Percentiles rank a stretch among this genome's conserved stretches.
phyloP scores from a whole-genome alignment of 2,113 vertebrate genomes.

The Triplophysa rosa region DNA sequence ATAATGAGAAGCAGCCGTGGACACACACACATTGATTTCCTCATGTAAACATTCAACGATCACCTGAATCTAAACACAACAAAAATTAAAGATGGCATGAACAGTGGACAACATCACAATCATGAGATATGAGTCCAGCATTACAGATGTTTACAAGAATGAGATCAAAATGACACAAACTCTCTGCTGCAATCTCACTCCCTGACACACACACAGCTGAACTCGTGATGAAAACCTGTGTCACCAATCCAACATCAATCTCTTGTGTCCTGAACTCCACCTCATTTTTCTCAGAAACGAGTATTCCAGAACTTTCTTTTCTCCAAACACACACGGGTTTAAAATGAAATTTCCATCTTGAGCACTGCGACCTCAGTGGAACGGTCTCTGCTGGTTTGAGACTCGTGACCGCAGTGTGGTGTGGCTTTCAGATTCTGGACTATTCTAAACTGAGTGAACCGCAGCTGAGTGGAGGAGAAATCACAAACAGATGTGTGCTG shows the following conservation, averaged over 20 bases:
- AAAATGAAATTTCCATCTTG: conserved; percentile 70
- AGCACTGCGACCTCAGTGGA: conserved; percentile 61
- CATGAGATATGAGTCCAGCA: background rate
- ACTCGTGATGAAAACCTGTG: too few relatives aligned
- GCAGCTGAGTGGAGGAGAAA: conserved; percentile 75
- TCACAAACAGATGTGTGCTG: conserved; percentile 80
- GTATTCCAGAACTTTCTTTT: conserved; percentile 16
- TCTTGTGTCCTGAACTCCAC: background rate
- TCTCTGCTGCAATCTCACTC: too few relatives aligned
- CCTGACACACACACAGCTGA: too few relatives aligned
- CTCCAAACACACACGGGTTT: conserved; percentile 40
- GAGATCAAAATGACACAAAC: background rate
- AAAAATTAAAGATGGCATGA: too few relatives aligned
- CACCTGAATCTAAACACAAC: too few relatives aligned
- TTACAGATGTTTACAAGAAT: background rate
- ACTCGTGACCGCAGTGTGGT: conserved; percentile 73
- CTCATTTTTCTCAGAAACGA: background rate
- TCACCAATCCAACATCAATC: too few relatives aligned
- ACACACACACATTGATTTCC: conserved; percentile 61
- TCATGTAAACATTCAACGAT: too few relatives aligned
- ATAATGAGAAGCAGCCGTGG: conserved; percentile 65
- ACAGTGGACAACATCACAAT: too few relatives aligned
- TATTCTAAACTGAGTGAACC: conserved; percentile 78
- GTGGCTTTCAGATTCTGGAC: conserved; percentile 76
- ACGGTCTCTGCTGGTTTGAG: conserved; percentile 69